Evolutionary conservation across 2,888 invertebrate species (phyloP).

Genomic region (Tenthredo distinguenda): DNA sequence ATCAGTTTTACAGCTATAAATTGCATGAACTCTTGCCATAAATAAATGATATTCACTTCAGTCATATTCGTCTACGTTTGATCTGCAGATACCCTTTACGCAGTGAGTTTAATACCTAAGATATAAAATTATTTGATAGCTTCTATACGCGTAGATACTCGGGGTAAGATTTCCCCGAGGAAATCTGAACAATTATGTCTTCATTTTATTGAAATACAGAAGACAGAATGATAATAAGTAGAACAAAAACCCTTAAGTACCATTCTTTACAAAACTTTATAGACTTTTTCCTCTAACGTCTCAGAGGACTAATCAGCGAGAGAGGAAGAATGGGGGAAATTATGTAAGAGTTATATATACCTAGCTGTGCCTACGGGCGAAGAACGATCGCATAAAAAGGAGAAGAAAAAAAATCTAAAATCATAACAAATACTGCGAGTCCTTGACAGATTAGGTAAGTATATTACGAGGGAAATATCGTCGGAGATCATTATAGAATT

Average conservation of each 20-base stretch:
- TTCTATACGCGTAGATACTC: not conserved
- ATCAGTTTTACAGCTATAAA: not conserved
- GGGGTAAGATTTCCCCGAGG: slow-evolving; percentile 1
- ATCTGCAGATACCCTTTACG: not conserved
- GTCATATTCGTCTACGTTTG: not conserved
- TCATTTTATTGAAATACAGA: not conserved
- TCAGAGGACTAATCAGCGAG: slow-evolving; percentile 13
- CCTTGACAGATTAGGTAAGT: slow-evolving; percentile 20
- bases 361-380: not conserved
- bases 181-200: slow-evolving; percentile 28
- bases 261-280: not conserved
- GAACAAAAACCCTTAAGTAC: not conserved
- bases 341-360: not conserved
- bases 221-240: not conserved
- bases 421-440: not conserved
- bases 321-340: not conserved
- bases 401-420: not conserved
- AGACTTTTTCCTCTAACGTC: not conserved
- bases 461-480: not conserved
- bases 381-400: not conserved
- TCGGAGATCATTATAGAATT: slow-evolving; percentile 1
- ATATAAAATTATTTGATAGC: slow-evolving; percentile 31
- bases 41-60: not conserved
- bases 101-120: not conserved
- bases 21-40: not conserved